Evolutionary conservation across 2,888 invertebrate species (phyloP), one percentile per base, ranked within the genome.

Genomic region (Elysia crispata): DNA sequence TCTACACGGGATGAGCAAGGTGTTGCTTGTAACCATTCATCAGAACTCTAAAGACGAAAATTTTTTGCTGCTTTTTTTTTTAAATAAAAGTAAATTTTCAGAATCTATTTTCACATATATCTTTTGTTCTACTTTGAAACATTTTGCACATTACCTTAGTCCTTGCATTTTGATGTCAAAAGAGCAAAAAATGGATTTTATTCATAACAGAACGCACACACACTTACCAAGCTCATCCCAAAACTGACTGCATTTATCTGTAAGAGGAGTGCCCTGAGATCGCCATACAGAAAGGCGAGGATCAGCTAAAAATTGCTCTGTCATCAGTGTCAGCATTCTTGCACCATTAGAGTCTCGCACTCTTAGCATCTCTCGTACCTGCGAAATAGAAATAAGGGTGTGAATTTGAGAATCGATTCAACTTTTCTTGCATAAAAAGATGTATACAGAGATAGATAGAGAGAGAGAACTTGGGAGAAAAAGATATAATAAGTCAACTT

Each of bases 301-400:
- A 92, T 96, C 96, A 33, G 95, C 95, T 83, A 96, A 94, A 93
- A 96, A 96, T 94, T 96, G 96, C 92, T 96, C 96, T 18, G 96
- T 96, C 92, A 96, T 96, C 82, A 96, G 93, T 90, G 95, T 95
- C 86, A 96, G 93, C 96, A 96, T 96, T 86, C 96, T 93, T 73
- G 96, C 96, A 75, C 96, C 96, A 93, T 96, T 96, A 3, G 96
- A 96, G 92, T 96, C 96, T 92, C 96, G 95, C 0, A 96, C 96
- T 82, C 96, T 93, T 79, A 96, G 93, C 96, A 96, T 96, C 93
- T 96, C 96, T 85, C 96, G 94, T 80, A 96, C 96, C 96, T 96
- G 79, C 49, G 88, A 54, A 91, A 33, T 54, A 79, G 72, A 54
- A 80, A 23, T 41, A 50, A 11, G 18, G 60, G 60, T 60, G 25